Evolutionary conservation across 2,113 vertebrate genomes (phyloP).

Genomic region (Balaeniceps rex): DNA sequence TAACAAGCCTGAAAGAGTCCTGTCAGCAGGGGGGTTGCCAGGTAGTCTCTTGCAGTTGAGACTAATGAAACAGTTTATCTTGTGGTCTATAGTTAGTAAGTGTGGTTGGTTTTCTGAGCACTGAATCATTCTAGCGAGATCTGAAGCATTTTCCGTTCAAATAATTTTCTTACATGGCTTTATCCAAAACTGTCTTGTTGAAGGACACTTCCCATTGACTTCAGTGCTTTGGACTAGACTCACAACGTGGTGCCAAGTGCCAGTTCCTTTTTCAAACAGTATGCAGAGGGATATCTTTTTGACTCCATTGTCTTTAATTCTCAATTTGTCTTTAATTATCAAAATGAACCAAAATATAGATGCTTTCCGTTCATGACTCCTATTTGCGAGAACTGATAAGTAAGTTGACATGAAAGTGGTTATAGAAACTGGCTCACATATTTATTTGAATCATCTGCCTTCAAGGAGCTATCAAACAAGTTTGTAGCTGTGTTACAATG

Average conservation of each 20-base stretch:
- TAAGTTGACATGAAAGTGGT: conserved; percentile 24
- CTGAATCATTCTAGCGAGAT: background rate
- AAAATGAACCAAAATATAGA: conserved; percentile 28
- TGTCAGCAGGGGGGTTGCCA: background rate
- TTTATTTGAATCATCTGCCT: conserved; percentile 51
- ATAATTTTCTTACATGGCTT: background rate
- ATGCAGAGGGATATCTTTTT: background rate
- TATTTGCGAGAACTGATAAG: background rate
- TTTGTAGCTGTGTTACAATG: background rate
- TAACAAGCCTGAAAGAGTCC: background rate
- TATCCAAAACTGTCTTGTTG: background rate
- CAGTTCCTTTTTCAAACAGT: background rate
- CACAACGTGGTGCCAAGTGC: background rate
- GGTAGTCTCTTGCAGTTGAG: conserved; percentile 4
- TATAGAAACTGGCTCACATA: background rate
- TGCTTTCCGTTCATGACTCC: background rate
- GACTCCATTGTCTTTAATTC: conserved; percentile 14
- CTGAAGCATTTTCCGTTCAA: background rate
- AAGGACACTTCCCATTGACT: background rate
- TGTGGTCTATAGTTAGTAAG: background rate
- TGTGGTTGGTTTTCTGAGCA: background rate
- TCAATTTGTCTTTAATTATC: conserved; percentile 43
- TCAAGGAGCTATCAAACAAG: conserved; percentile 23
- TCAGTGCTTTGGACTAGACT: background rate
- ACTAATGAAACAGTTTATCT: conserved; percentile 19